Evolutionary conservation across 2,797 vertebrate genomes (phyloP).

Genomic region (Eulemur coronatus): DNA sequence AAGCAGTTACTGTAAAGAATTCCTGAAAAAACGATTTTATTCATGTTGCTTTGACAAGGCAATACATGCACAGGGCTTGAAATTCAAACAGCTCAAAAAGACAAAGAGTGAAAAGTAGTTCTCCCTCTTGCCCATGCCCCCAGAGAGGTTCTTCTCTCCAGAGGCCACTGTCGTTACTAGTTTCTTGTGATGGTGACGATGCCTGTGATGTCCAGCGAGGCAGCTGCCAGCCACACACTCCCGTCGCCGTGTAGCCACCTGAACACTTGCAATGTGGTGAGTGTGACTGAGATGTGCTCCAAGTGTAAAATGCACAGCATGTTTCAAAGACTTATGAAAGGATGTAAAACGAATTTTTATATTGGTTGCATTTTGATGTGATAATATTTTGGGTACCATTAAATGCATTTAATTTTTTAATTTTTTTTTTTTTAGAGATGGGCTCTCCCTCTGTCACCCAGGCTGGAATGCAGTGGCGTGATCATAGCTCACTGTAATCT

Average conservation of each 20-base stretch:
- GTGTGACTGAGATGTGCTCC: background rate
- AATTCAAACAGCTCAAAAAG: background rate
- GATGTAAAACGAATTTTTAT: background rate
- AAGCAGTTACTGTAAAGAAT: constrained; percentile 53
- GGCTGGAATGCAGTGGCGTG: background rate
- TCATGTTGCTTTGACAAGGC: background rate
- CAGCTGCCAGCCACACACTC: background rate
- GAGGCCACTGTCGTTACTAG: background rate
- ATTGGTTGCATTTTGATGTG: background rate
- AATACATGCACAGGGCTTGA: background rate
- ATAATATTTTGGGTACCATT: background rate
- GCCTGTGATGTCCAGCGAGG: background rate
- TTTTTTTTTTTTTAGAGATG: background rate
- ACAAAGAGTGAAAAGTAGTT: background rate
- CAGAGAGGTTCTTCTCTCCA: background rate
- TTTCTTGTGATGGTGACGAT: background rate
- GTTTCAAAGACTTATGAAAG: background rate
- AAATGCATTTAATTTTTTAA: background rate
- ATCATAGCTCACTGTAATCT: background rate
- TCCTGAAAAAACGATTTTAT: background rate
- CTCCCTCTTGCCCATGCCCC: background rate
- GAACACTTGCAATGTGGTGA: background rate
- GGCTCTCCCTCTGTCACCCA: background rate
- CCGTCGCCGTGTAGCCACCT: too few species aligned
- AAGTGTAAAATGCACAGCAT: background rate